These are phyloP conservation scores for Harpalus rubripes DNA, from an alignment of 2,888 invertebrate species.

Conservation along the genomic window DNA sequence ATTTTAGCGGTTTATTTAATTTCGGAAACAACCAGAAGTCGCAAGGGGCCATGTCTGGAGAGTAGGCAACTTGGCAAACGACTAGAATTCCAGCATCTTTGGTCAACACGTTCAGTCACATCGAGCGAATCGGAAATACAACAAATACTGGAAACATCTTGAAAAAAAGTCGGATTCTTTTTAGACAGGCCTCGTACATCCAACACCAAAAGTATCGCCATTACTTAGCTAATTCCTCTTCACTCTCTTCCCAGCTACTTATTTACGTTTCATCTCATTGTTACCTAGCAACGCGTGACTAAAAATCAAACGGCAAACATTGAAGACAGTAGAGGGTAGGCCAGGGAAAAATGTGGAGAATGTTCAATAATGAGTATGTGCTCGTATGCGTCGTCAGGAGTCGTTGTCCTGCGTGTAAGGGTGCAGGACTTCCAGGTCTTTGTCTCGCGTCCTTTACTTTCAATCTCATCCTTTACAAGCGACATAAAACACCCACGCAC, in stretches of 20 bases:
- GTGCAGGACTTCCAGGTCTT: constrained; percentile 9
- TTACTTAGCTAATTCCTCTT: neutral
- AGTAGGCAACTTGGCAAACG: too few relatives aligned
- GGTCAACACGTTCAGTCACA: too few relatives aligned
- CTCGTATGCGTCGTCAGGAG: neutral
- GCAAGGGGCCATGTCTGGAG: too few relatives aligned
- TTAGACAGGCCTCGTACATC: too few relatives aligned
- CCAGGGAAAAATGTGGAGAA: constrained; percentile 50
- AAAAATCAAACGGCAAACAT: constrained; percentile 33
- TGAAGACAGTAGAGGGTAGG: neutral
- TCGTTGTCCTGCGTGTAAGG: neutral
- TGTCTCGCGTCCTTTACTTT: constrained; percentile 42
- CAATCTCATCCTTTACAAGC: constrained; percentile 56
- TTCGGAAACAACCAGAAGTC: too few relatives aligned
- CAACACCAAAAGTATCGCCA: too few relatives aligned
- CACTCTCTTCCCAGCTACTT: neutral
- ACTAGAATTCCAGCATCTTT: too few relatives aligned
- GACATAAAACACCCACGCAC: constrained; percentile 54
- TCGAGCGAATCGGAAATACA: too few relatives aligned
- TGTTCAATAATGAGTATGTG: constrained; percentile 59
- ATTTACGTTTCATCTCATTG: neutral
- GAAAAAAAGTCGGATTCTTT: too few relatives aligned
- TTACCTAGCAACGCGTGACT: constrained; percentile 26
- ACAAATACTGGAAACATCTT: too few relatives aligned
- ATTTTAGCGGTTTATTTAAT: too few relatives aligned